Evolutionary conservation across 2,113 vertebrate genomes (phyloP).

Genomic region (Otocyon megalotis): DNA sequence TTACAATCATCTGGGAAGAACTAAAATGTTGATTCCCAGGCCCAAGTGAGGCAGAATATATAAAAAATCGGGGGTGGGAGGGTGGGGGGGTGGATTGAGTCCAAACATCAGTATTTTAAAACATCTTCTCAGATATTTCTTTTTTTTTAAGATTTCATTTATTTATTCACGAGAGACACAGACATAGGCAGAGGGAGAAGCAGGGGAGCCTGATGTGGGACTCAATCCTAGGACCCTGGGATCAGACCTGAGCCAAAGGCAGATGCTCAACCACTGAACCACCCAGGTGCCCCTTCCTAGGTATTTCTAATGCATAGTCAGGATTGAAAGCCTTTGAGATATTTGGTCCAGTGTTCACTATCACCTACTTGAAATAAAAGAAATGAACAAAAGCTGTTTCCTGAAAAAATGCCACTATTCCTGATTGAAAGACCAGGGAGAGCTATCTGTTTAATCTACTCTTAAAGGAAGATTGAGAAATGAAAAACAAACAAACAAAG

Average conservation of each 20-base stretch:
- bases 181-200: too few species aligned
- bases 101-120: not conserved
- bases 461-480: constrained; percentile 23
- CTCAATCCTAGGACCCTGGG: too few species aligned
- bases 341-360: not conserved
- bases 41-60: constrained; percentile 10
- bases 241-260: too few species aligned
- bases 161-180: too few species aligned
- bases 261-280: too few species aligned
- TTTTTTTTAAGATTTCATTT: too few species aligned
- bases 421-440: not conserved
- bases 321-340: not conserved
- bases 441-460: constrained; percentile 3
- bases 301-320: constrained; percentile 13
- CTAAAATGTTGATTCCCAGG: constrained; percentile 10
- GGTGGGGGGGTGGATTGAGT: too few species aligned
- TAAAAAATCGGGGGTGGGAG: not conserved
- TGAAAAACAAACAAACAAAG: not conserved
- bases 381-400: not conserved
- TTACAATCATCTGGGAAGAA: not conserved
- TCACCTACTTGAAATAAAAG: constrained; percentile 15
- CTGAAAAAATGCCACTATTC: not conserved
- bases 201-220: too few species aligned
- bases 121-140: not conserved
- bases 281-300: too few species aligned